Evolutionary conservation across 2,888 invertebrate species (phyloP).

Genomic region (Apodemia mormo): DNA sequence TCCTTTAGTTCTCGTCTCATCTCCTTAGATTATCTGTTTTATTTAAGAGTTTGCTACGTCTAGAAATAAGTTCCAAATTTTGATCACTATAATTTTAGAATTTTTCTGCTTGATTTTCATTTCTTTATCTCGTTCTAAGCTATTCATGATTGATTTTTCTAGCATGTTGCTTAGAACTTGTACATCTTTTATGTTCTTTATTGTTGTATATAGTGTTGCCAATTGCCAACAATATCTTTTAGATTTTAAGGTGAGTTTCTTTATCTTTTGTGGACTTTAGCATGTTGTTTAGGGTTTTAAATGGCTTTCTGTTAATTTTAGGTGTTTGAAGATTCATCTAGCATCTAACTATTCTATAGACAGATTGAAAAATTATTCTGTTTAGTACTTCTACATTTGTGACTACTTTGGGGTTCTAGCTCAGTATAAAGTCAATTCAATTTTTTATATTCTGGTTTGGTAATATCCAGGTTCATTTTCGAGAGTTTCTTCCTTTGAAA

Average conservation of each 20-base stretch:
- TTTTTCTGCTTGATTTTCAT: neutral
- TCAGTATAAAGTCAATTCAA: conserved; percentile 23
- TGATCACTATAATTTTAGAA: neutral
- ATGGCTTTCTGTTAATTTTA: neutral
- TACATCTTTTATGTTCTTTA: neutral
- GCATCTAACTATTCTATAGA: neutral
- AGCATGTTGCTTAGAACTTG: conserved; percentile 14
- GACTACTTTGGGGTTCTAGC: neutral
- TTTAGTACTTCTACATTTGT: neutral
- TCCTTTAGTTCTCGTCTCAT: conserved; percentile 16
- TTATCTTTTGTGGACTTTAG: neutral
- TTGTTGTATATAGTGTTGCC: too few relatives aligned
- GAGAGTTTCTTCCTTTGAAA: neutral
- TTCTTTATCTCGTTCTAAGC: conserved; percentile 30
- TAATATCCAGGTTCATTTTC: conserved; percentile 6
- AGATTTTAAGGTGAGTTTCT: conserved; percentile 7
- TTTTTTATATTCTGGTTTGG: conserved; percentile 18
- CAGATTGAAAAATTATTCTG: neutral
- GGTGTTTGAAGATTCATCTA: neutral
- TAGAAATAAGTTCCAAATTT: neutral
- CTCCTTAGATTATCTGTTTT: conserved; percentile 17
- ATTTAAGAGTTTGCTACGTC: conserved; percentile 6
- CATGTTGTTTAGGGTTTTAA: neutral
- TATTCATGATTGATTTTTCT: conserved; percentile 14
- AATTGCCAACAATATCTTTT: neutral